A percentile compares a stretch with the other conserved stretches of the same genome.
phyloP scores from a whole-genome alignment of 2,113 vertebrate species.

The Eidolon helvum region DNA sequence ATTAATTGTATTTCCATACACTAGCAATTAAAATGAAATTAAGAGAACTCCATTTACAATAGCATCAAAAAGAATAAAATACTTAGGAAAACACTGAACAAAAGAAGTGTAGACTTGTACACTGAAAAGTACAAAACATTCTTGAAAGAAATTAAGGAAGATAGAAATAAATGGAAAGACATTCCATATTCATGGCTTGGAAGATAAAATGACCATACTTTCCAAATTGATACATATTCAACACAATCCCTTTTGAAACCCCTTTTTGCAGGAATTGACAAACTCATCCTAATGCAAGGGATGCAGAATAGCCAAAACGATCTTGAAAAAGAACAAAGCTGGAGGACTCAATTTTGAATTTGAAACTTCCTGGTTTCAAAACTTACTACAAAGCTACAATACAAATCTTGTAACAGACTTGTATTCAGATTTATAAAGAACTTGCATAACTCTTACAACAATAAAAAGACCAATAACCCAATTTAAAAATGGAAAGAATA shows the following conservation, averaged over 20 bases:
- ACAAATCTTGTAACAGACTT: background rate
- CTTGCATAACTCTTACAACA: background rate
- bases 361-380: background rate
- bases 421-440: background rate
- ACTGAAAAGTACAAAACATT: background rate
- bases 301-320: background rate
- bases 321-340: background rate
- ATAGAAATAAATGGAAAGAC: background rate
- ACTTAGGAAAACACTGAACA: background rate
- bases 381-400: background rate
- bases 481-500: background rate
- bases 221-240: background rate
- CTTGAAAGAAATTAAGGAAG: background rate
- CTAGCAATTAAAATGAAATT: background rate
- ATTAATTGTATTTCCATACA: background rate
- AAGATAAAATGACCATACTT: background rate
- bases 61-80: background rate
- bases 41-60: background rate
- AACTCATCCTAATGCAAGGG: background rate
- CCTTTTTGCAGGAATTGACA: background rate
- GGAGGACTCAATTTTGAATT: background rate
- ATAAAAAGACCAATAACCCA: background rate
- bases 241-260: background rate
- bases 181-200: background rate
- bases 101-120: background rate